phyloP scores from a whole-genome alignment of 92 coral and sea anemone genomes.

The Epizoanthus stellaris region DNA sequence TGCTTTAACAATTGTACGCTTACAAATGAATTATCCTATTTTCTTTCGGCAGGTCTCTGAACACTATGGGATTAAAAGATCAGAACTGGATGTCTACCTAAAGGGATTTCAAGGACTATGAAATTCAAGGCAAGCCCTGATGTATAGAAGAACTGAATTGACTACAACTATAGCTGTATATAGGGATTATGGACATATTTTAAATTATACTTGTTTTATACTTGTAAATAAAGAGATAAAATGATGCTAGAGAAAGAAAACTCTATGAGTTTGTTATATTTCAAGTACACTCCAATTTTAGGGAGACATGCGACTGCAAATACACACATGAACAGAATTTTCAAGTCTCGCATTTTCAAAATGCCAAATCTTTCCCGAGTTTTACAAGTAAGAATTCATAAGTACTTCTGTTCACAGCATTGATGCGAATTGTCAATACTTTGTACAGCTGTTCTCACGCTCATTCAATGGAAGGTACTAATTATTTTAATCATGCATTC shows the following conservation, averaged over 20 bases:
- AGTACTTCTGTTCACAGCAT: background rate
- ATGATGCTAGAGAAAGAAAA: constrained; percentile 1
- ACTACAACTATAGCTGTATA: constrained; percentile 24
- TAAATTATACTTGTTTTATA: constrained; percentile 43
- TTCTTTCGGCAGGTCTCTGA: constrained; percentile 70
- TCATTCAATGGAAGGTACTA: background rate
- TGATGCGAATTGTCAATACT: constrained; percentile 10
- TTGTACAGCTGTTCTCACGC: constrained; percentile 10
- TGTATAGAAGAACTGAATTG: background rate
- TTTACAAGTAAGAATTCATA: background rate
- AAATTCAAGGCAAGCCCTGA: constrained; percentile 13
- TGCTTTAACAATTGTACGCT: constrained; percentile 16
- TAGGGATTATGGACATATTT: constrained; percentile 38
- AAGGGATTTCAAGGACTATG: constrained; percentile 80
- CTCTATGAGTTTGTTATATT: constrained; percentile 36
- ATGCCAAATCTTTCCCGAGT: constrained; percentile 10
- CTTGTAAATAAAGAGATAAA: constrained; percentile 33
- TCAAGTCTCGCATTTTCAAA: constrained; percentile 32
- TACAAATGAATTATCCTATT: constrained; percentile 10
- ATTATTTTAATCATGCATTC: background rate
- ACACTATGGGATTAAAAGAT: constrained; percentile 91
- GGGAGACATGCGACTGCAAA: constrained; percentile 1
- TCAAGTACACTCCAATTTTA: constrained; percentile 15
- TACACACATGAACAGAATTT: background rate
- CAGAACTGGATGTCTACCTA: constrained; percentile 91